A percentile compares a stretch with the other conserved stretches of the same genome.
These are phyloP conservation scores for Cyanoderma ruficeps DNA, from an alignment of 2,113 vertebrate genomes.

Conservation along the genomic window DNA sequence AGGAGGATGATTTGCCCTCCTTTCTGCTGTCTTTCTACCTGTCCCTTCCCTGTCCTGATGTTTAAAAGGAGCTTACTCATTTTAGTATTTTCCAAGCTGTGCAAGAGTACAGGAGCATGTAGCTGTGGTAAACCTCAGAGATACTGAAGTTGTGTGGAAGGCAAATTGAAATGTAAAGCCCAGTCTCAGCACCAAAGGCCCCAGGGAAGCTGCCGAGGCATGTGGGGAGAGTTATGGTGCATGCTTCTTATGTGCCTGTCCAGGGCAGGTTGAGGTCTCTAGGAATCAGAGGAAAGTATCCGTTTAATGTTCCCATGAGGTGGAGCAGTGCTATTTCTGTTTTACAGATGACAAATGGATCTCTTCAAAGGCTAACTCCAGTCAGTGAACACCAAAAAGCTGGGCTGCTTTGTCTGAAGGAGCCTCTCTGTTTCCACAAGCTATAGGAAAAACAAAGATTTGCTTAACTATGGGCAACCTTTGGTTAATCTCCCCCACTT, in stretches of 20 bases:
- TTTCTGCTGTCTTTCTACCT: neutral
- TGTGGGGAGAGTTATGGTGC: neutral
- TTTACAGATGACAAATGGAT: neutral
- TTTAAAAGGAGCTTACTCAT: neutral
- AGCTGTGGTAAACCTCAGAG: neutral
- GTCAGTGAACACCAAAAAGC: neutral
- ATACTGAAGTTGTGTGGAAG: neutral
- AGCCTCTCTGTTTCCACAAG: neutral
- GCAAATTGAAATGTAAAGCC: neutral
- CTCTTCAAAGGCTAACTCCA: neutral
- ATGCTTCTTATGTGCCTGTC: neutral
- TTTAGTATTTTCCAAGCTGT: neutral
- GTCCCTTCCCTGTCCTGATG: neutral
- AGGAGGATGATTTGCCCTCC: neutral
- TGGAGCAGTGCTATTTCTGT: neutral
- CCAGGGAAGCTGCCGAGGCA: neutral
- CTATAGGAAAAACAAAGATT: neutral
- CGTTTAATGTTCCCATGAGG: neutral
- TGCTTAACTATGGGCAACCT: neutral
- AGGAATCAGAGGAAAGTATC: neutral
- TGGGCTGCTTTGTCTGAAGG: neutral
- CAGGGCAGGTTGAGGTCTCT: rapidly evolving
- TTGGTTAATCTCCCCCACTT: neutral
- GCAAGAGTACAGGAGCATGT: neutral
- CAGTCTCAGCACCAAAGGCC: neutral